A percentile compares a stretch with the other conserved stretches of the same genome.
phyloP scores from a whole-genome alignment of 2,888 invertebrate species.

The Scaptomyza parva region DNA sequence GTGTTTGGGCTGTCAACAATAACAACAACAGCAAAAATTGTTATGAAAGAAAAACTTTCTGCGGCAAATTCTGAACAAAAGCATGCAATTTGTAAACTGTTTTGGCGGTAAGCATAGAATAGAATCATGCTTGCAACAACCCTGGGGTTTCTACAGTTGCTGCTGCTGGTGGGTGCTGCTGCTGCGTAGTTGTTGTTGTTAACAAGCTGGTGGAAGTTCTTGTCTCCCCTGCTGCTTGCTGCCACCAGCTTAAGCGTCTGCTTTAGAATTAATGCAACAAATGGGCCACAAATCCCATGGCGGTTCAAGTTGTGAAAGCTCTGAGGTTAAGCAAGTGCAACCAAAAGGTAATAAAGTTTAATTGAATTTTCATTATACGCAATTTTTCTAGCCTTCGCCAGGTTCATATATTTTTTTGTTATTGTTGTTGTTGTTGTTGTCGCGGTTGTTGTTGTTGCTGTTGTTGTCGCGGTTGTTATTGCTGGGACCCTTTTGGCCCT shows the following conservation, averaged over 20 bases:
- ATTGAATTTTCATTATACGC: constrained; percentile 80
- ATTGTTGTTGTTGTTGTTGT: constrained; percentile 16
- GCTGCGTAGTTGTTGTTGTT: constrained; percentile 33
- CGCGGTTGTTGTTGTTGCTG: constrained; percentile 8
- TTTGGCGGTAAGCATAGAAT: constrained; percentile 28
- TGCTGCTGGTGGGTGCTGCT: background rate
- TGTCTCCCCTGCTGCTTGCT: constrained; percentile 11
- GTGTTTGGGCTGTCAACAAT: constrained; percentile 60
- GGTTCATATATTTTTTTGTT: constrained; percentile 17
- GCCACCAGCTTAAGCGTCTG: constrained; percentile 50
- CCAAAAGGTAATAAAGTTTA: constrained; percentile 78
- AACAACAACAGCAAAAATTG: constrained; percentile 25
- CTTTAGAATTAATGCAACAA: constrained; percentile 78
- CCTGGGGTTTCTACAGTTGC: background rate
- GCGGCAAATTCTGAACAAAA: constrained; percentile 73
- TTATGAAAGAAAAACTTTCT: constrained; percentile 66
- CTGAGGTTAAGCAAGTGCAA: constrained; percentile 67
- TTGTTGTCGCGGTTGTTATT: constrained; percentile 11
- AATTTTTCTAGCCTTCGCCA: constrained; percentile 62
- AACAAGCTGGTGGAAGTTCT: constrained; percentile 44
- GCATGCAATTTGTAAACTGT: constrained; percentile 73
- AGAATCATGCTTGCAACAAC: constrained; percentile 26
- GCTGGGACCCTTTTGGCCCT: constrained; percentile 38
- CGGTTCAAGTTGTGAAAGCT: constrained; percentile 60
- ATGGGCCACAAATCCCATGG: constrained; percentile 73